Evolutionary conservation across 2,113 vertebrate genomes (phyloP).

Genomic region (Cinclus cinclus): DNA sequence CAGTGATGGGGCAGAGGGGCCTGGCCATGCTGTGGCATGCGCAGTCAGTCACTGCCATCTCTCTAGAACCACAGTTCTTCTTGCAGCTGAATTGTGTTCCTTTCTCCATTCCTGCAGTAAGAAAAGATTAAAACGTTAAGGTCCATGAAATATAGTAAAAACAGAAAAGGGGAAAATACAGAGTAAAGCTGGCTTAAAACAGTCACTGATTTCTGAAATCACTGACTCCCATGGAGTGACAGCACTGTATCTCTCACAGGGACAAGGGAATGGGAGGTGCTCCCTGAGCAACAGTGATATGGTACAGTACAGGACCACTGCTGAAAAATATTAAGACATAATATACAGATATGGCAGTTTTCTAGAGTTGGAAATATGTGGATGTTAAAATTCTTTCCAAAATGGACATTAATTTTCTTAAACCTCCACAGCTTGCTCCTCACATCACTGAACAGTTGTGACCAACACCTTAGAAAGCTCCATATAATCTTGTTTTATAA

Average conservation of each 20-base stretch:
- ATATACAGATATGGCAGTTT: rapidly evolving
- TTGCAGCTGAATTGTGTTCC: neutral
- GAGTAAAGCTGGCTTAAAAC: neutral
- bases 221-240: neutral
- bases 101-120: constrained; percentile 47
- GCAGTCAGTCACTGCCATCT: neutral
- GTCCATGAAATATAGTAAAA: neutral
- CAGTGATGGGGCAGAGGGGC: neutral
- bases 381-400: neutral
- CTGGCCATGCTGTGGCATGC: rapidly evolving
- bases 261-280: neutral
- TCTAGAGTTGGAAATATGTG: neutral
- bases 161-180: neutral
- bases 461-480: neutral
- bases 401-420: neutral
- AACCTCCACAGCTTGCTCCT: neutral
- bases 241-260: neutral
- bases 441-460: too few species aligned
- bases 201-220: neutral
- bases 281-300: neutral
- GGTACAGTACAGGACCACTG: neutral
- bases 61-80: neutral
- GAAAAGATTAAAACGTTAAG: constrained; percentile 48
- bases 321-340: neutral
- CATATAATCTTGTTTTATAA: neutral